Evolutionary conservation across 1,140 invertebrate genomes (phyloP), one percentile per base, ranked within the genome.

Genomic region (Anastatus disparis): DNA sequence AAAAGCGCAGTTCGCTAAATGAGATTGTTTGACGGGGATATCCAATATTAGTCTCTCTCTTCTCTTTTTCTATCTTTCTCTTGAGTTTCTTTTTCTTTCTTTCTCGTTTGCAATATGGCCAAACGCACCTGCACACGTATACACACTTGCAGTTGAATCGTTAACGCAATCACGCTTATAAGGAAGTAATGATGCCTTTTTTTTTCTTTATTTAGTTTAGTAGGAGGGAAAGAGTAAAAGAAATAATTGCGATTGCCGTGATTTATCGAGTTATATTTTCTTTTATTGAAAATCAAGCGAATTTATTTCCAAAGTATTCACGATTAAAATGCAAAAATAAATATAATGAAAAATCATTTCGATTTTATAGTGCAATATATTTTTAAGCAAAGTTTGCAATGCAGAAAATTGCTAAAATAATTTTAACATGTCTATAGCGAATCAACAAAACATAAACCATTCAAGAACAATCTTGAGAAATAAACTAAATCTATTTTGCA

Each of bases 11-110:
- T 76, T 75, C 77, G 74, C 78, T 74, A 86, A 85, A 86, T 84
- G 79, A 83, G 82, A 85, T 85, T 82, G 82, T 83, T 84, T 84
- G 82, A 82, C 79, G 77, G 79, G 82, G 78, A 79, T 76, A 79
- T 75, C 80, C 78, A 82, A 82, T 83, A 79, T 82, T 77, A 59
- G 38, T 22, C 35, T 27, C 38, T 72, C 50, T 53, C 62, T 70
- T 61, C 72, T 55, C 68, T 67, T 64, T 55, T 73, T 65, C 72
- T 70, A 74, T 58, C 27, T 42, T 26, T n/a, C n/a, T n/a, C n/a
- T n/a, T n/a, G n/a, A n/a, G n/a, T n/a, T 29, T 74, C 52, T 55
- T 52, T 64, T 24, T 55, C 40, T 35, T 26, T 22, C 17, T 59
- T 31, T 2, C 31, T 17, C 55, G 29, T 9, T 2, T 4, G 27